phyloP scores from a whole-genome alignment of 1,140 invertebrate species.

The Hypothenemus hampei region DNA sequence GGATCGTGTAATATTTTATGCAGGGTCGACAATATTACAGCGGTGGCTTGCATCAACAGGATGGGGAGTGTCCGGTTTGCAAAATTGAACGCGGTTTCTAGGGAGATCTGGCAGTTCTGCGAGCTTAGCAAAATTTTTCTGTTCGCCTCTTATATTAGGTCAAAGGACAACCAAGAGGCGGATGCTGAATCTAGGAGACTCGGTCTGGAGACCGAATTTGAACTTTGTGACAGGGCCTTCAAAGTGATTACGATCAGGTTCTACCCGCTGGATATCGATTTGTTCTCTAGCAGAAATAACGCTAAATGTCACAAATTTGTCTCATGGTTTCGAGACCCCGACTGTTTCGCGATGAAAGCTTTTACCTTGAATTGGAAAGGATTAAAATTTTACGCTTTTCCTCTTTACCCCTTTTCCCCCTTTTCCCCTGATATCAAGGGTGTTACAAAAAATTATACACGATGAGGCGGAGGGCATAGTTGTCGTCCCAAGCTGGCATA shows the following conservation, averaged over 20 bases:
- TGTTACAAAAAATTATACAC: conserved; percentile 31
- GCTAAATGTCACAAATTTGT: conserved; percentile 32
- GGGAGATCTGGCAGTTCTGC: conserved; percentile 32
- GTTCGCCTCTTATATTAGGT: conserved; percentile 33
- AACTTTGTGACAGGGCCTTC: conserved; percentile 2
- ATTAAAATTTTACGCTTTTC: conserved; percentile 35
- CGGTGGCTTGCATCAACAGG: conserved; percentile 32
- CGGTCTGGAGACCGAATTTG: conserved; percentile 27
- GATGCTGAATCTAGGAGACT: conserved; percentile 32
- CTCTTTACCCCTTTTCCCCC: too few species aligned
- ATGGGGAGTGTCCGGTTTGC: conserved; percentile 32
- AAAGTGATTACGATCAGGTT: conserved; percentile 13
- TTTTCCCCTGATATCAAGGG: conserved; percentile 30
- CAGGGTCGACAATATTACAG: conserved; percentile 36
- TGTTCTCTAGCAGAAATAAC: conserved; percentile 35
- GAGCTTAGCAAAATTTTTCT: conserved; percentile 28
- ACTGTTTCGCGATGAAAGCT: conserved; percentile 29
- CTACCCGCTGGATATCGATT: conserved; percentile 28
- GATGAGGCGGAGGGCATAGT: conserved; percentile 32
- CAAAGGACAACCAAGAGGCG: conserved; percentile 26
- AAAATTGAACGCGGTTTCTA: conserved; percentile 24
- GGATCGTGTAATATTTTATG: conserved; percentile 31
- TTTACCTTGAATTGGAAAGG: conserved; percentile 34
- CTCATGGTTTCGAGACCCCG: conserved; percentile 34
- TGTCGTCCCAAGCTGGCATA: conserved; percentile 32